Evolutionary conservation across 2,888 invertebrate species (phyloP).

Genomic region (Aleiodes leptofemur): DNA sequence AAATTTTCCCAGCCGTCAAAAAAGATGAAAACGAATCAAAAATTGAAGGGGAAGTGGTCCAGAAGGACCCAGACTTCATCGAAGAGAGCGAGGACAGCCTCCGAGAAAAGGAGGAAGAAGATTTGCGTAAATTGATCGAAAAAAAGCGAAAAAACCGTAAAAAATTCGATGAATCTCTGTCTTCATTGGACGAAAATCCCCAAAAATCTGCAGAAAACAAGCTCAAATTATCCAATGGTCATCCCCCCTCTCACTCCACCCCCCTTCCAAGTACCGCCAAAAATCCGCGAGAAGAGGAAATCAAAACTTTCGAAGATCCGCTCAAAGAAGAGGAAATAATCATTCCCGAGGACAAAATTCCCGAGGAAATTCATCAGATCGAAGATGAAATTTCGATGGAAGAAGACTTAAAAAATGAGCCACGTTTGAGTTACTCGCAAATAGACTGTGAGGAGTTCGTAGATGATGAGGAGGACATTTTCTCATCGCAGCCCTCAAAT

Average conservation of each 20-base stretch:
- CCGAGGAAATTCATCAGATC: too few relatives aligned
- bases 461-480: constrained; percentile 44
- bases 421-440: constrained; percentile 73
- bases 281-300: background rate
- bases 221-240: background rate
- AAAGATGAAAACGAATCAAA: background rate
- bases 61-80: background rate
- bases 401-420: constrained; percentile 72
- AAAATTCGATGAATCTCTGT: background rate
- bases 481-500: constrained; percentile 14
- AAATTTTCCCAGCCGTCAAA: too few relatives aligned
- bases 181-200: background rate
- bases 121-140: background rate
- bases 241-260: background rate
- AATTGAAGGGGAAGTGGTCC: too few relatives aligned
- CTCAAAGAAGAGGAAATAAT: constrained; percentile 69
- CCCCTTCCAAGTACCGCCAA: constrained; percentile 29
- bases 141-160: constrained; percentile 15
- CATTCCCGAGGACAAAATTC: constrained; percentile 78
- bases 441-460: constrained; percentile 62
- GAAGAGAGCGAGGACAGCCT: background rate
- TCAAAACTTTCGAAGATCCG: too few relatives aligned
- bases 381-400: too few relatives aligned
- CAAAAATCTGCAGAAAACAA: background rate
- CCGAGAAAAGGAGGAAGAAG: background rate